Base-by-base conservation (phyloP, 2,113 vertebrate genomes). In the Leucoraja erinaceus region DNA sequence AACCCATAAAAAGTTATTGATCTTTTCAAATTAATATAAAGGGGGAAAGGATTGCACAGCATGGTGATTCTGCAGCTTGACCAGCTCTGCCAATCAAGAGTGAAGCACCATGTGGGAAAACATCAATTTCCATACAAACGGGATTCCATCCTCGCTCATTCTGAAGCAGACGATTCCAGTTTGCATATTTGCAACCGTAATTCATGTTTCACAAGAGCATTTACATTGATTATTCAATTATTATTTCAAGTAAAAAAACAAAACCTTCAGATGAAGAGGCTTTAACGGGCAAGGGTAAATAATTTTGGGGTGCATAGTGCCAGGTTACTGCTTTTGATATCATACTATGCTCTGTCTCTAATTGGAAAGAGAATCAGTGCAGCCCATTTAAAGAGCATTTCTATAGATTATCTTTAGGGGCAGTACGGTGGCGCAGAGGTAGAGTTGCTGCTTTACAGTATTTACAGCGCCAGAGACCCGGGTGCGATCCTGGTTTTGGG, bases 111-210 rank as follows among this genome's bases (percentile, higher is more conserved):
- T 86, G 83, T 63, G 83, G 28, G 83, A 61, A 86, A 86, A 86
- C 11, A 86, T 25, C 83, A 86, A 86, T 61, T 86, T 86, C 59
- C 83, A 63, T 86, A 31, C 28, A 86, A 86, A 86, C 61, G 56
- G 47, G 83, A 86, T 61, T 86, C 28, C 56, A 86, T 63, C 56
- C 83, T 61, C 59, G 79, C 79, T 83, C 20, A 28, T 83, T 22
- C 25, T 61, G 61, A 9, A 31, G 61, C 83, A n/a, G 83, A 63
- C n/a, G 59, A 86, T 86, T 61, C 56, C 56, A 54, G 61, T 86
- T 86, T n/a, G n/a, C 56, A 86, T 86, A 86, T 59, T 54, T 83
- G 47, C 20, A 83, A 56, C 47, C 22, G 3, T 56, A 20, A 7
- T 59, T 4, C 22, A 56, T 83, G 47, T 83, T 83, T 83, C 54